Evolutionary conservation across 2,888 invertebrate genomes (phyloP).

Genomic region (Drosophila mayaguana): DNA sequence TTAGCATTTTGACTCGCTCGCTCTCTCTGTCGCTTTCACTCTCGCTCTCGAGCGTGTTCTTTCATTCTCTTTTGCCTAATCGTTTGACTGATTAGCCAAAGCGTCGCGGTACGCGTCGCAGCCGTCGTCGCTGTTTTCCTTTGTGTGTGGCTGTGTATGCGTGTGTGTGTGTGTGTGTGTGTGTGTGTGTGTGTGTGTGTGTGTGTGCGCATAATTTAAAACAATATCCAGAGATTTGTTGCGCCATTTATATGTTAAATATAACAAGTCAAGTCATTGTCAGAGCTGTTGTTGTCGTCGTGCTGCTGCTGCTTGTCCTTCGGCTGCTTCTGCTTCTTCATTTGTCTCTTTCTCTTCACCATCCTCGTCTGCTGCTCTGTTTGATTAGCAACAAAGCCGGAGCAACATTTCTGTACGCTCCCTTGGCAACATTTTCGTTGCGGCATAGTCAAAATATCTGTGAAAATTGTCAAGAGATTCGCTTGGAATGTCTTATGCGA

Average conservation of each 20-base stretch:
- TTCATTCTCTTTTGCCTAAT: constrained; percentile 15
- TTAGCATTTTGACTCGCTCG: constrained; percentile 20
- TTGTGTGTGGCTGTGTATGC: constrained; percentile 18
- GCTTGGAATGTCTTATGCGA: neutral
- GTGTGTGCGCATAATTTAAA: constrained; percentile 45
- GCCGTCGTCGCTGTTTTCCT: neutral
- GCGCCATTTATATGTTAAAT: constrained; percentile 77
- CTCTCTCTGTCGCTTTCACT: neutral
- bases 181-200: constrained; percentile 1
- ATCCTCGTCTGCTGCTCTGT: neutral
- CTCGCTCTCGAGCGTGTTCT: neutral
- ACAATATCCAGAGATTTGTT: constrained; percentile 77
- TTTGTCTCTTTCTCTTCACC: neutral
- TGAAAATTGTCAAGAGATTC: neutral
- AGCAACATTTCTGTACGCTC: constrained; percentile 9
- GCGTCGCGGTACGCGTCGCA: constrained; percentile 16
- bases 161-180: no score
- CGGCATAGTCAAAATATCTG: neutral
- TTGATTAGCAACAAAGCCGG: constrained; percentile 6
- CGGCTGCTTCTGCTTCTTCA: neutral
- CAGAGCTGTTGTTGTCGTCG: constrained; percentile 7
- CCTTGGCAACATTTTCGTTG: constrained; percentile 30
- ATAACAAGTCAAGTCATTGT: constrained; percentile 66
- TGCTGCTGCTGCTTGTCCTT: neutral
- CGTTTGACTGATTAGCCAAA: constrained; percentile 52